Base-by-base conservation (phyloP, 2,888 invertebrate genomes). In the Lordiphosa andalusiaca region DNA sequence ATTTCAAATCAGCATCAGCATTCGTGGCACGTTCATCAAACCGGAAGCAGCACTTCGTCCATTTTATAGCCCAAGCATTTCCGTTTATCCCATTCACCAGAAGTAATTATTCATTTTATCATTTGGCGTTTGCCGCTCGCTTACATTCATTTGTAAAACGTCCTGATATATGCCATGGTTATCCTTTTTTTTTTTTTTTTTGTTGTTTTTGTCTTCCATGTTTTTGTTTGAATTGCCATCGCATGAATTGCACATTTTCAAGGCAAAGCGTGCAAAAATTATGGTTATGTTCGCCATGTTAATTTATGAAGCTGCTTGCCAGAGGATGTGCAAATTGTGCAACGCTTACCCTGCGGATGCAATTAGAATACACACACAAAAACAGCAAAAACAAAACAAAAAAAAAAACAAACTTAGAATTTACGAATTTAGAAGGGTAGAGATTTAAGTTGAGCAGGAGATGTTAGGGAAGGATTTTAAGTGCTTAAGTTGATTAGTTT, bases 241-340 rank as follows among this genome's bases (percentile, higher is more conserved):
- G 68, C 68, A 75, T 76, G 80, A 76, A 76, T 80, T 71, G 66
- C 73, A 49, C 67, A 61, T 66, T 70, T 80, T 75, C 66, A 60
- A 58, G 48, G 78, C 55, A 48, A 53, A 64, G 53, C 35, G 59
- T 21, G 55, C 59, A 23, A 58, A 61, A 74, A 68, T 72, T 74
- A 70, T 67, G 59, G 65, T 65, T 68, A 59, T 66, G 62, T 65
- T 33, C 53, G 53, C 52, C 49, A 65, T 53, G 53, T 40, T 49
- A 60, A 74, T 73, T 73, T 69, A 66, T 63, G 40, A 54, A 63
- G 58, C 58, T 59, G 60, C 55, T 67, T 54, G 44, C 44, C 35
- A 33, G 40, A 46, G 49, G 47, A 53, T 56, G 73, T 50, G 57
- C 30, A 30, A 57, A 67, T 60, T 63, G 61, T 46, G 40, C 30